Base-by-base conservation (phyloP, 1,140 invertebrate genomes). In the Aricia agestis region DNA sequence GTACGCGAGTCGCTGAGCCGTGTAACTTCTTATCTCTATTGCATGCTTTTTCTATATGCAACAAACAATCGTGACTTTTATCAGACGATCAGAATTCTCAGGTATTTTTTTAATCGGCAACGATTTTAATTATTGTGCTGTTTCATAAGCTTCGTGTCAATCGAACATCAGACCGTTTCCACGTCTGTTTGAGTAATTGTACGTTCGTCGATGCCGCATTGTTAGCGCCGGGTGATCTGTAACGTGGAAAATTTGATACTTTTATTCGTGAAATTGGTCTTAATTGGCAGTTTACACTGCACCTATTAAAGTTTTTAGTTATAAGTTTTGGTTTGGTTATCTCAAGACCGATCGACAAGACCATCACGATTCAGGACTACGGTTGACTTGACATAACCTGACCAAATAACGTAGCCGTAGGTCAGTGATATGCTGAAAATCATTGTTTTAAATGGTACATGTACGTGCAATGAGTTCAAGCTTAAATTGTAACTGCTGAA, bases 11-110 rank as follows among this genome's bases (percentile, higher is more conserved):
- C 85, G 83, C 82, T 89, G 84, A 84, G 76, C 72, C 89, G 77
- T 89, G 82, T 88, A 90, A 87, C 86, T 72, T 78, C 86, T 90
- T 91, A 91, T 91, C 89, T 89, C 81, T 82, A 77, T 90, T 91
- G 89, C 89, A 90, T 90, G 89, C 85, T 90, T 91, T 91, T 90
- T 91, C 84, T 85, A 89, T 91, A 90, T 90, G 86, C 85, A 90
- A 89, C 78, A 87, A 77, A 89, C 87, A 90, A 91, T 89, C 89
- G 86, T 81, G 84, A 81, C 69, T 71, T 81, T 86, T 91, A 90
- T 91, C 87, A 85, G 76, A 66, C 82, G 83, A 90, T 91, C 87
- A 77, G 83, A 82, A 88, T 91, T 90, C 89, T 88, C 87, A 88
- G 83, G 81, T 87, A 83, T 89, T 89, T 89, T 86, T 88, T 85